Conservation (phyloP, 2,113 vertebrate species). For the Chrysochloris asiatica region DNA sequence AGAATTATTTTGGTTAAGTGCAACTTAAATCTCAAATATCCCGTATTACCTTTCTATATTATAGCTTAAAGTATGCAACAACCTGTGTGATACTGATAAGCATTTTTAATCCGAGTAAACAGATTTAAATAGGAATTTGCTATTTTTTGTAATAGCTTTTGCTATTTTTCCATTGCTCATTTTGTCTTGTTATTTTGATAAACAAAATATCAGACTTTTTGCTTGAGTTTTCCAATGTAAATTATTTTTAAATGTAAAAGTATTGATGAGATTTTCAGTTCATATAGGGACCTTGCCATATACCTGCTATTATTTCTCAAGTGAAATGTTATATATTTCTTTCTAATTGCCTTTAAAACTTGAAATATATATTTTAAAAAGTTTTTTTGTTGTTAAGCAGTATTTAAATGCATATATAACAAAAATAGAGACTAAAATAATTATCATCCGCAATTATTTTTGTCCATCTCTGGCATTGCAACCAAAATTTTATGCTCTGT, state of each 20-base stretch:
- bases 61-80: constrained; percentile 80
- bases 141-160: constrained; percentile 85
- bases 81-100: constrained; percentile 82
- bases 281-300: neutral
- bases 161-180: constrained; percentile 80
- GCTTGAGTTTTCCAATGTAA: constrained; percentile 74
- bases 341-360: constrained; percentile 52
- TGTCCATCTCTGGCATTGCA: constrained; percentile 23
- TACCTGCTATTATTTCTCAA: constrained; percentile 49
- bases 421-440: constrained; percentile 47
- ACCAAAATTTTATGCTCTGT: constrained; percentile 14
- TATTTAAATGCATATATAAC: constrained; percentile 42
- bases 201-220: constrained; percentile 65
- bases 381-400: no score
- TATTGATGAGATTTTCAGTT: constrained; percentile 54
- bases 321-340: constrained; percentile 52
- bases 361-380: no score
- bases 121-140: constrained; percentile 84
- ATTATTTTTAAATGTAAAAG: constrained; percentile 79
- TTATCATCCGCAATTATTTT: constrained; percentile 41
- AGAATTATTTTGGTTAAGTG: constrained; percentile 84
- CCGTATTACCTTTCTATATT: constrained; percentile 83
- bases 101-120: constrained; percentile 76
- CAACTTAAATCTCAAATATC: constrained; percentile 83
- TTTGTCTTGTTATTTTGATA: constrained; percentile 81